Percentiles rank a stretch among this genome's conserved stretches.
These are phyloP conservation scores for Atrina japonica DNA, from an alignment of 2,888 invertebrate genomes.

Conservation along the genomic window DNA sequence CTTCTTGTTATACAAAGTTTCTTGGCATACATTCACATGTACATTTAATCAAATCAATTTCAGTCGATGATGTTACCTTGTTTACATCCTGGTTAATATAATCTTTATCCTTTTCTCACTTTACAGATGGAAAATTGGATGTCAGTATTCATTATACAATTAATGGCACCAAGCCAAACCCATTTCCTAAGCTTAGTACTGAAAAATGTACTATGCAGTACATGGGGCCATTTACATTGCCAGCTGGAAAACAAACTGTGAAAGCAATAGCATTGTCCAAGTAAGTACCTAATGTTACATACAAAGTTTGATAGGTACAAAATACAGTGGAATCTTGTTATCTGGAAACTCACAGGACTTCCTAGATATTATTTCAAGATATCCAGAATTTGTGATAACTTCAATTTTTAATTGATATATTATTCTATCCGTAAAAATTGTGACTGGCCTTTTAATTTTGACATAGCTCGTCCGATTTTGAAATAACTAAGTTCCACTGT, in stretches of 20 bases:
- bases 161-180: slow-evolving; percentile 80
- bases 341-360: not conserved
- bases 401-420: no score
- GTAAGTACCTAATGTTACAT: slow-evolving; percentile 59
- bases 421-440: no score
- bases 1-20: no score
- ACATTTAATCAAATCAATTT: not conserved
- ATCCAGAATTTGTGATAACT: no score
- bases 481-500: no score
- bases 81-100: no score
- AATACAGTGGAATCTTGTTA: slow-evolving; percentile 3
- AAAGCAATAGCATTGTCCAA: slow-evolving; percentile 79
- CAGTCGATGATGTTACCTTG: no score
- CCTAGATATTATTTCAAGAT: not conserved
- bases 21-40: no score
- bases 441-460: no score
- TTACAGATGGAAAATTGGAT: slow-evolving; percentile 52
- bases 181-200: slow-evolving; percentile 75
- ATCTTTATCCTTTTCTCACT: not conserved
- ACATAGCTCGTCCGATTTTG: no score
- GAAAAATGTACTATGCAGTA: slow-evolving; percentile 78
- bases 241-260: slow-evolving; percentile 79
- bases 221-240: slow-evolving; percentile 78
- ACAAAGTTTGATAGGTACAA: not conserved
- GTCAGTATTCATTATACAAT: slow-evolving; percentile 80